These are phyloP conservation scores for Autographa gamma DNA, from an alignment of 2,888 invertebrate species.

Conservation along the genomic window DNA sequence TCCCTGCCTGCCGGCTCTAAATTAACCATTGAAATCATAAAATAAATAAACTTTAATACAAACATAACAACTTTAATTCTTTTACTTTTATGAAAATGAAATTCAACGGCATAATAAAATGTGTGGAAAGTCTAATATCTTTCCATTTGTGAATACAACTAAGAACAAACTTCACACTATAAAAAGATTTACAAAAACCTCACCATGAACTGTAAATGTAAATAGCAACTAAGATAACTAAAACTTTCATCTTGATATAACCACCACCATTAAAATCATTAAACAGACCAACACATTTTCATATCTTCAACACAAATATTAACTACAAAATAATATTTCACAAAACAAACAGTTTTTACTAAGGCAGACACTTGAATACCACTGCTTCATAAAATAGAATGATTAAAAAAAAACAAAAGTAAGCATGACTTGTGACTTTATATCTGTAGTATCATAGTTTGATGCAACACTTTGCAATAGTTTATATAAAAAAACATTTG, in stretches of 20 bases:
- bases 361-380: not conserved
- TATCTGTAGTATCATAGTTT: slow-evolving; percentile 22
- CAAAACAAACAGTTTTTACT: not conserved
- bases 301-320: not conserved
- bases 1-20: no score
- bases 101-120: no score
- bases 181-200: not conserved
- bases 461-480: slow-evolving; percentile 25
- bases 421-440: slow-evolving; percentile 17
- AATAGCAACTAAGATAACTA: not conserved
- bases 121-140: no score
- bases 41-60: no score
- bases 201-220: not conserved
- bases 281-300: not conserved
- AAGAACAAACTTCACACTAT: no score
- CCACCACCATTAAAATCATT: not conserved
- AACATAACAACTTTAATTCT: no score
- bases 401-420: not conserved
- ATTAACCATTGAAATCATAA: no score
- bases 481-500: not conserved
- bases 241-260: not conserved
- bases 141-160: no score
- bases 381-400: not conserved
- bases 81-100: no score
- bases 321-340: not conserved